Conservation (phyloP, 2,888 invertebrate genomes). For the Euspilapteryx auroguttella region DNA sequence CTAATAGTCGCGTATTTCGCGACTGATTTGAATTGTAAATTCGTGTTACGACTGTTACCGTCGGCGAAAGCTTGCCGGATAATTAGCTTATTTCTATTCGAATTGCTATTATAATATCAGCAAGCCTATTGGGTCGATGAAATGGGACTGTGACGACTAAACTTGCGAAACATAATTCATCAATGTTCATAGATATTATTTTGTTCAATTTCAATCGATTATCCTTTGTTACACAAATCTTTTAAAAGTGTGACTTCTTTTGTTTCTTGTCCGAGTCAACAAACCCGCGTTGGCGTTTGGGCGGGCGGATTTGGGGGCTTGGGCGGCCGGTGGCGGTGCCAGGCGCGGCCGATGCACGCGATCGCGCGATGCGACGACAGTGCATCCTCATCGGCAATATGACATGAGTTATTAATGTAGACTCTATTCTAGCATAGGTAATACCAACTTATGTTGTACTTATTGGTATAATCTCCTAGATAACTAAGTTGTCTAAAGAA, state of each 20-base stretch:
- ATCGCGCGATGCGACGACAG: slow-evolving; percentile 12
- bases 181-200: too few relatives aligned
- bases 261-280: slow-evolving; percentile 3
- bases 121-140: not conserved
- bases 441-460: too few relatives aligned
- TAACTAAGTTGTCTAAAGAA: too few relatives aligned
- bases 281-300: slow-evolving; percentile 9
- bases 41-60: slow-evolving; percentile 45
- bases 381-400: too few relatives aligned
- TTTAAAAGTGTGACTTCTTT: too few relatives aligned
- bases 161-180: too few relatives aligned
- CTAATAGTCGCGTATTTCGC: slow-evolving; percentile 40
- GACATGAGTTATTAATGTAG: too few relatives aligned
- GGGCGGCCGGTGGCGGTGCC: slow-evolving; percentile 49
- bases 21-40: slow-evolving; percentile 59
- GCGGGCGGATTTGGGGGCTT: slow-evolving; percentile 29
- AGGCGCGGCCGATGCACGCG: slow-evolving; percentile 52
- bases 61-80: slow-evolving; percentile 49
- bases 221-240: too few relatives aligned
- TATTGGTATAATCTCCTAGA: too few relatives aligned
- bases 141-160: not conserved
- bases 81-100: slow-evolving; percentile 60
- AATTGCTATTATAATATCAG: slow-evolving; percentile 1
- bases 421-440: too few relatives aligned
- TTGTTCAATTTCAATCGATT: too few relatives aligned